Base-by-base conservation (phyloP, 2,113 vertebrate species). In the Lates calcarifer region DNA sequence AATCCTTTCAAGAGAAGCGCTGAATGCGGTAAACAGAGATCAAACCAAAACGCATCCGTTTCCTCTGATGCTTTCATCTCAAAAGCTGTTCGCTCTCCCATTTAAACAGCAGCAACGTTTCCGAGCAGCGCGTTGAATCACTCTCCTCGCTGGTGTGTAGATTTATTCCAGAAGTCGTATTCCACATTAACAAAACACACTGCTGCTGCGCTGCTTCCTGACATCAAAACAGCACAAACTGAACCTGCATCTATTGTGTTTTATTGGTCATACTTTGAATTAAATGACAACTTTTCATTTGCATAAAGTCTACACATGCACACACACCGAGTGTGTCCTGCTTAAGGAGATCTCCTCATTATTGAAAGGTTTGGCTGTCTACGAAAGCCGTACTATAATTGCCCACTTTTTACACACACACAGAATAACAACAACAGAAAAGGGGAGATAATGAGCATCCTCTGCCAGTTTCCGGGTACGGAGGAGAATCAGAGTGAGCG, bases 281-380 rank as follows among this genome's bases (percentile, higher is more conserved):
- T 81, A 73, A 81, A 81, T 31, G 33, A 60, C 62, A 88, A 77
- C 49, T 70, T 65, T 74, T 43, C 56, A 79, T 89, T 84, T 80
- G 64, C 72, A 66, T 82, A 58, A 62, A 82, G 70, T 83, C 57
- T 15, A 72, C 78, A 81, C 33, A 28, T 2, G 47, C 55, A 64
- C 71, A 72, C 13, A 71, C 0, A 61, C 71, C 26, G 49, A 33
- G 61, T 47, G 39, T 45, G 20, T 80, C 58, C 78, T 75, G 77
- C 82, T 88, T 72, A 70, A 79, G 87, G 82, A 82, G 64, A 88
- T 85, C 82, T 88, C 47, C 89, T 92, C 84, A 87, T 92, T 89
- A 90, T 71, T 72, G 79, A 64, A 79, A 67, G 74, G 69, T 60
- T 79, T 68, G 81, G 57, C 85, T 86, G 79, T 86, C 85, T 53